Evolutionary conservation across 2,888 invertebrate genomes (phyloP).

Genomic region (Drosophila longiperda): DNA sequence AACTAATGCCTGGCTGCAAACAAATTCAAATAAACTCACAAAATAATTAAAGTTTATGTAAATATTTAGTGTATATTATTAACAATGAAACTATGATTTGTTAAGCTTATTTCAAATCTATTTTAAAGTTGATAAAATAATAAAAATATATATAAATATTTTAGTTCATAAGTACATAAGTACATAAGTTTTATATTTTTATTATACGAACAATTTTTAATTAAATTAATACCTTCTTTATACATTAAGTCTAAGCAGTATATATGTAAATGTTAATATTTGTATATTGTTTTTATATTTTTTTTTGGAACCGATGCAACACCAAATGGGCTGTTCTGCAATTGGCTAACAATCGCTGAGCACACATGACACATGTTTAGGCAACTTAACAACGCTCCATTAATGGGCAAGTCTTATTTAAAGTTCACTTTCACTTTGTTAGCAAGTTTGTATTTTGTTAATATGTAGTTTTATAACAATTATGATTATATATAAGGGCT

Average conservation of each 20-base stretch:
- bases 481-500: constrained; percentile 39
- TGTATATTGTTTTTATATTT: not conserved
- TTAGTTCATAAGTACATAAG: not conserved
- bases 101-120: not conserved
- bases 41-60: not conserved
- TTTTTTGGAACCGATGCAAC: not conserved
- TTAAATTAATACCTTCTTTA: not conserved
- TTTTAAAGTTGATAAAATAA: not conserved
- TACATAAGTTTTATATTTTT: not conserved
- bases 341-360: constrained; percentile 18
- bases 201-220: not conserved
- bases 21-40: not conserved
- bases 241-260: not conserved
- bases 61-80: not conserved
- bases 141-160: not conserved
- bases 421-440: constrained; percentile 60
- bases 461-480: constrained; percentile 45
- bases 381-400: constrained; percentile 31
- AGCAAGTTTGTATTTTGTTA: constrained; percentile 9
- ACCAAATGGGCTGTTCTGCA: constrained; percentile 36
- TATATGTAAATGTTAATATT: not conserved
- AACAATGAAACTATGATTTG: not conserved
- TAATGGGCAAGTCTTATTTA: constrained; percentile 33
- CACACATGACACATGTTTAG: constrained; percentile 18
- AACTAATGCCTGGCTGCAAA: not conserved